These are phyloP conservation scores for Halichondria panicea DNA, from an alignment of 37 sponge, comb jelly and placozoan species.

Conservation along the genomic window DNA sequence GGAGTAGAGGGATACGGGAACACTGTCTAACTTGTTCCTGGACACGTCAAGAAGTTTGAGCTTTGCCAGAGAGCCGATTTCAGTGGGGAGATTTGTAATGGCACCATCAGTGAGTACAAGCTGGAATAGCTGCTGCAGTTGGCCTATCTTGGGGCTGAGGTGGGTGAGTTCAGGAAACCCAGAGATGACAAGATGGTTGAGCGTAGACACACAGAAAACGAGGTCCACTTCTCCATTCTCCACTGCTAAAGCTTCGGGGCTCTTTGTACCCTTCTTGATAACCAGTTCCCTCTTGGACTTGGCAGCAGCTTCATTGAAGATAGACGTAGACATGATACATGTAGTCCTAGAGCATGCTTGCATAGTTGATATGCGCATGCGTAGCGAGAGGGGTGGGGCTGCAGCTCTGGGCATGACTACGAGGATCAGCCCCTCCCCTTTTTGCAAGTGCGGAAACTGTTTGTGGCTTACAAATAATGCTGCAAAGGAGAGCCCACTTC, in stretches of 20 bases:
- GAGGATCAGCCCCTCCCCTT: too few species aligned
- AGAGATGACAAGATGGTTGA: conserved; percentile 59
- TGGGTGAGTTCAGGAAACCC: conserved; percentile 52
- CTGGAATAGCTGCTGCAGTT: conserved; percentile 45
- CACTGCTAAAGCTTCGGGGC: conserved; percentile 24
- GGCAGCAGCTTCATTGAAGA: conserved; percentile 10
- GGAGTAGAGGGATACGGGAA: conserved; percentile 65
- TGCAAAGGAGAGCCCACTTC: too few species aligned
- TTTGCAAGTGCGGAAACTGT: too few species aligned
- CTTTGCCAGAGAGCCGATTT: conserved; percentile 41
- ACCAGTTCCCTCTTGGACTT: conserved; percentile 55
- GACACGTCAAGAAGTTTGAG: conserved; percentile 76
- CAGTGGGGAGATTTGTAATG: conserved; percentile 49
- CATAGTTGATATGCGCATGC: too few species aligned
- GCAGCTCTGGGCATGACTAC: too few species aligned
- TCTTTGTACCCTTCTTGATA: conserved; percentile 20
- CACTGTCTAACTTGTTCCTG: conserved; percentile 44
- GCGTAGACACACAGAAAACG: conserved; percentile 35
- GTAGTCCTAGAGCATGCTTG: too few species aligned
- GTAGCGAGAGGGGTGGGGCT: too few species aligned
- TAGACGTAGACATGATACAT: conserved; percentile 5
- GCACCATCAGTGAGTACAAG: conserved; percentile 53
- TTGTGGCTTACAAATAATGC: too few species aligned
- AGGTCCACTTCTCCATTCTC: conserved; percentile 24
- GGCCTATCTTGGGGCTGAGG: conserved; percentile 32